Evolutionary conservation across 2,797 vertebrate species (phyloP).

Genomic region (Xerus rutilus): DNA sequence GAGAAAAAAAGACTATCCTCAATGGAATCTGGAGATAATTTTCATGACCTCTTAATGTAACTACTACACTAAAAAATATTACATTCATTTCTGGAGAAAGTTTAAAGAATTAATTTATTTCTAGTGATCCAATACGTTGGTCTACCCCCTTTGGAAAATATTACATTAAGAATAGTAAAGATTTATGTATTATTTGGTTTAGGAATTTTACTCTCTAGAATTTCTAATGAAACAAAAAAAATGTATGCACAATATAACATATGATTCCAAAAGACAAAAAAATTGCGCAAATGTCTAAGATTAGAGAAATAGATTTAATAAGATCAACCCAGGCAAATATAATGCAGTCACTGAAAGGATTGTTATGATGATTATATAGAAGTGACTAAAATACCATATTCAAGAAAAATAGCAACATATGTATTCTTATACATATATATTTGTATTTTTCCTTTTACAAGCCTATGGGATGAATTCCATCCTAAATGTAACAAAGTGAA

Average conservation of each 20-base stretch:
- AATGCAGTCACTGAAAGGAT: neutral
- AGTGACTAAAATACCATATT: neutral
- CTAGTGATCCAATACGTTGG: neutral
- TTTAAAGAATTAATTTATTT: slow-evolving; percentile 45
- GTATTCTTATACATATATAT: neutral
- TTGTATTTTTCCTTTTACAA: neutral
- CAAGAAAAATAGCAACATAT: neutral
- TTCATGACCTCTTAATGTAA: neutral
- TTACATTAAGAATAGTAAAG: slow-evolving; percentile 19
- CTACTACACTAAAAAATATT: neutral
- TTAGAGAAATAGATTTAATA: neutral
- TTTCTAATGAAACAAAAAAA: slow-evolving; percentile 45
- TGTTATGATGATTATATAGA: neutral
- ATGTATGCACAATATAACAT: neutral
- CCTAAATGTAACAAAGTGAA: neutral
- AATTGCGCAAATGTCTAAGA: slow-evolving; percentile 12
- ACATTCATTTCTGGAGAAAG: neutral
- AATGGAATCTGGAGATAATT: neutral
- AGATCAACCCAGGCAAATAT: slow-evolving; percentile 36
- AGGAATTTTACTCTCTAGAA: neutral
- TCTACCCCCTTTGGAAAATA: neutral
- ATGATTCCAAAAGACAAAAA: neutral
- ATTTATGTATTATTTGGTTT: neutral
- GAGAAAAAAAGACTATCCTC: neutral
- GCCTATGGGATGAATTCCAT: neutral